Percentiles rank a stretch among this genome's conserved stretches.
These are phyloP conservation scores for Ecdyonurus torrentis DNA, from an alignment of 2,888 invertebrate genomes.

Conservation along the genomic window DNA sequence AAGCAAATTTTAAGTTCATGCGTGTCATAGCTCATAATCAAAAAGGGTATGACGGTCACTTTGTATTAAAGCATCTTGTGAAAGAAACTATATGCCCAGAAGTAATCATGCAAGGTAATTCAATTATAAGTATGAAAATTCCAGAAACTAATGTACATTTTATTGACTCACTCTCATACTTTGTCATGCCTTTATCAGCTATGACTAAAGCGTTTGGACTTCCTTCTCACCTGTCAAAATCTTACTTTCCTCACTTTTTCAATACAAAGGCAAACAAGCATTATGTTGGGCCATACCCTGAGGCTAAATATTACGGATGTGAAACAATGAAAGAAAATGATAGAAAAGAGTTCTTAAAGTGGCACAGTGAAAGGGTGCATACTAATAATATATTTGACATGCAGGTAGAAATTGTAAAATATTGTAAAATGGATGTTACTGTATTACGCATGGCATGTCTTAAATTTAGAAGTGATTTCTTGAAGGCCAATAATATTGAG, in stretches of 20 bases:
- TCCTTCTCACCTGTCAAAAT: background rate
- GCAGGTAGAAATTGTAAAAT: background rate
- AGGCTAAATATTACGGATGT: background rate
- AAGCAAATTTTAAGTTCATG: background rate
- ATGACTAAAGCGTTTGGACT: background rate
- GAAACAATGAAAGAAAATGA: background rate
- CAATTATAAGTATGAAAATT: background rate
- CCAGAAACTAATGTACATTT: background rate
- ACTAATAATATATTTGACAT: background rate
- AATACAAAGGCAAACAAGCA: background rate
- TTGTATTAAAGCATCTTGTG: background rate
- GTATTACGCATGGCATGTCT: background rate
- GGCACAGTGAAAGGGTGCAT: background rate
- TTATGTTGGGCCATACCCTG: background rate
- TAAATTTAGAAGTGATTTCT: background rate
- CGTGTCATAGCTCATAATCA: background rate
- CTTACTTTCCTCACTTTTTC: background rate
- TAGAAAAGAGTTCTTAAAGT: background rate
- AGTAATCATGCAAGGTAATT: background rate
- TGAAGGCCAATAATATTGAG: background rate
- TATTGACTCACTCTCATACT: background rate
- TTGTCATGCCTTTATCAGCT: background rate
- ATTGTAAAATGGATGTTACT: background rate
- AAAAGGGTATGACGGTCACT: background rate
- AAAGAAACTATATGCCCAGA: background rate